Conservation (phyloP, 2,888 invertebrate genomes). For the Sarcophaga subvicina region DNA sequence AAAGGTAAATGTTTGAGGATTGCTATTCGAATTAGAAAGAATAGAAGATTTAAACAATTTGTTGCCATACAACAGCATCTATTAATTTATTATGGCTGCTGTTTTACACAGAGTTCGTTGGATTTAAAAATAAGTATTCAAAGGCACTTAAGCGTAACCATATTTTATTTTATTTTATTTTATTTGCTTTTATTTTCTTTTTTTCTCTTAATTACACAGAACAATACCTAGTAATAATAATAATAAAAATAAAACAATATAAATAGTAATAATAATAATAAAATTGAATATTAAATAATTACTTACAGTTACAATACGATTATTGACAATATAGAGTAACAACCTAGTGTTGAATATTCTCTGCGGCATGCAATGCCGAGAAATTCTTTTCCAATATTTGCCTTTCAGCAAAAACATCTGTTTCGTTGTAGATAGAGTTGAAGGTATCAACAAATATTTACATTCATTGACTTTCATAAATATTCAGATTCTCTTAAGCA, state of each 20-base stretch:
- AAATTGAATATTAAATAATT: slow-evolving; percentile 30
- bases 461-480: no score
- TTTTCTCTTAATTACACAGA: background rate
- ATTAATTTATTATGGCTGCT: background rate
- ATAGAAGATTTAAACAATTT: background rate
- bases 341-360: no score
- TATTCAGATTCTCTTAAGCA: no score
- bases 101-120: background rate
- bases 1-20: no score
- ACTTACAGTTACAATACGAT: background rate
- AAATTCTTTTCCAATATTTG: no score
- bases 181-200: background rate
- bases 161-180: slow-evolving; percentile 19
- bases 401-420: no score
- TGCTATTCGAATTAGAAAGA: no score
- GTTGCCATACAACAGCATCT: background rate
- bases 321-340: background rate
- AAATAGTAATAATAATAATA: slow-evolving; percentile 31
- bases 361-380: no score
- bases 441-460: no score
- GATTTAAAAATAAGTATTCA: slow-evolving; percentile 31
- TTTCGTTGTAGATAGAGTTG: no score
- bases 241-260: background rate
- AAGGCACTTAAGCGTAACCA: slow-evolving; percentile 50
- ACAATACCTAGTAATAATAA: background rate